Conservation (phyloP, 2,113 vertebrate species). For the Trinectes maculatus region DNA sequence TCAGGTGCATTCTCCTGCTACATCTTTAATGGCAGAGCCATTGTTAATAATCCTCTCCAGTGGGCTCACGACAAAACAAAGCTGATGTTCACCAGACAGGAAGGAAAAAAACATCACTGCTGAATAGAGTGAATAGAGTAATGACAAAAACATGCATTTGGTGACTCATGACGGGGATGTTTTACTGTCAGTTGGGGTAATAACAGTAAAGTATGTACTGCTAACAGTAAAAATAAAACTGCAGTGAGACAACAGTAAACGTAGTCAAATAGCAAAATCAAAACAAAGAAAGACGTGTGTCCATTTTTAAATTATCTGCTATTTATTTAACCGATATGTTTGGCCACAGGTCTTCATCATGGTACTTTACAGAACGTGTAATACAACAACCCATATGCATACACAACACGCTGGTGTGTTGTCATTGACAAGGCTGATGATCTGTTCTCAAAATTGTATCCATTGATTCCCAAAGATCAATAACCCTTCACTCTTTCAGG, state of each 20-base stretch:
- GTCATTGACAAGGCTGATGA: not conserved
- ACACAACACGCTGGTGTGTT: not conserved
- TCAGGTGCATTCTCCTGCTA: not conserved
- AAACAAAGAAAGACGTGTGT: not conserved
- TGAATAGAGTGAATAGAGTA: too few species aligned
- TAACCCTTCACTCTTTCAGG: slow-evolving; percentile 57
- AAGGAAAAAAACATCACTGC: not conserved
- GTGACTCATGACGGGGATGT: not conserved
- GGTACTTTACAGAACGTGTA: not conserved
- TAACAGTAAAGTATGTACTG: too few species aligned
- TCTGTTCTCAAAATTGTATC: not conserved
- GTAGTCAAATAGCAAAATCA: not conserved
- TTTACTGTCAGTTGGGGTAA: not conserved
- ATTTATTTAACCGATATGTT: not conserved
- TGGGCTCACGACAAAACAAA: not conserved
- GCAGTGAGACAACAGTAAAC: too few species aligned
- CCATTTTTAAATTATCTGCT: not conserved
- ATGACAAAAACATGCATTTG: not conserved
- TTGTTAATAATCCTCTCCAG: not conserved
- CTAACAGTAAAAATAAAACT: too few species aligned
- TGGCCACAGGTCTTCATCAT: not conserved
- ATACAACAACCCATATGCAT: not conserved
- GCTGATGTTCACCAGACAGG: not conserved
- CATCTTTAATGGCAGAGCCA: not conserved
- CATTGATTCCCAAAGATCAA: not conserved